Conservation (phyloP, 2,888 invertebrate genomes). For the Lordiphosa fenestrarum region DNA sequence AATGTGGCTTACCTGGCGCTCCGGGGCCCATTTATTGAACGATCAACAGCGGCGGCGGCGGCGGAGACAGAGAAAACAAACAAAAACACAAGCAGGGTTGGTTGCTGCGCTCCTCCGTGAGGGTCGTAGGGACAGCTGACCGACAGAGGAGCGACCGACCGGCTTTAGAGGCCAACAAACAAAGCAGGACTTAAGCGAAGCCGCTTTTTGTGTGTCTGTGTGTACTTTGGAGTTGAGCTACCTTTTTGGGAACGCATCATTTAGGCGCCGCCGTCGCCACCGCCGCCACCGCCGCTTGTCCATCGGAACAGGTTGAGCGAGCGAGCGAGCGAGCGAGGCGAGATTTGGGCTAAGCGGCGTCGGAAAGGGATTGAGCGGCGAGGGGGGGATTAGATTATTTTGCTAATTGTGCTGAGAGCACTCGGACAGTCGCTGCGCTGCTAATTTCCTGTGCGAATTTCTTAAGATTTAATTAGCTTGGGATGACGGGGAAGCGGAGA, state of each 20-base stretch:
- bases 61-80: constrained; percentile 23
- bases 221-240: constrained; percentile 2
- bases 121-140: constrained; percentile 32
- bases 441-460: too few relatives aligned
- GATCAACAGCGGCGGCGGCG: constrained; percentile 33
- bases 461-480: too few relatives aligned
- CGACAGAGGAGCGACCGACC: constrained; percentile 2
- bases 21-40: constrained; percentile 57
- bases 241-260: constrained; percentile 6
- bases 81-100: constrained; percentile 36
- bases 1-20: constrained; percentile 66
- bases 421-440: constrained; percentile 26
- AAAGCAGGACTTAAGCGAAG: too few relatives aligned
- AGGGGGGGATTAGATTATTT: constrained; percentile 24
- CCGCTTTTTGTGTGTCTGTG: constrained; percentile 7
- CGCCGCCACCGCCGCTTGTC: constrained; percentile 13
- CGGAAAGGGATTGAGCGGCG: constrained; percentile 13
- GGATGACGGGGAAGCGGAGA: too few relatives aligned
- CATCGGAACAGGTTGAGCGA: constrained; percentile 29
- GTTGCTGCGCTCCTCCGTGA: constrained; percentile 29
- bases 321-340: constrained; percentile 28
- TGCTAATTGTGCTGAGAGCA: constrained; percentile 16
- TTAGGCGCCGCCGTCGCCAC: constrained; percentile 30
- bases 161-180: constrained; percentile 34
- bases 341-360: constrained; percentile 6